These are phyloP conservation scores for Microplitis mediator DNA, from an alignment of 1,140 invertebrate genomes.

Conservation along the genomic window DNA sequence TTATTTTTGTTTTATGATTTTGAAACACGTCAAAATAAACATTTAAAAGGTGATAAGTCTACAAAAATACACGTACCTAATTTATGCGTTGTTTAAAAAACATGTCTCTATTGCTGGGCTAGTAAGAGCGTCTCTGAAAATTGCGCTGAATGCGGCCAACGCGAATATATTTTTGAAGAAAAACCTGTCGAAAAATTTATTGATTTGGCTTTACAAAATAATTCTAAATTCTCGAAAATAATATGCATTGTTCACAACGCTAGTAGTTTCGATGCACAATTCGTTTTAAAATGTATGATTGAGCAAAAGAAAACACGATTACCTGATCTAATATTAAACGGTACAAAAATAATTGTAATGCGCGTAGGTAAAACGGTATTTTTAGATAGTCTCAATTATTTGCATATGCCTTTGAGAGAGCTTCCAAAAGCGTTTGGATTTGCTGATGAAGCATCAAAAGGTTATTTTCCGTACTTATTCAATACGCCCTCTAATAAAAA, in stretches of 20 bases:
- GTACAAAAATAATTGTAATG: slow-evolving; percentile 36
- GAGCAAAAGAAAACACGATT: slow-evolving; percentile 14
- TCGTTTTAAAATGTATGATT: slow-evolving; percentile 36
- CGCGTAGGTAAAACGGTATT: slow-evolving; percentile 19
- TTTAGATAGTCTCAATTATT: slow-evolving; percentile 32
- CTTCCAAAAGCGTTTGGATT: slow-evolving; percentile 30
- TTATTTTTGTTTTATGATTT: background rate
- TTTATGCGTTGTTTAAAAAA: background rate
- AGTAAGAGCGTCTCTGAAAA: background rate
- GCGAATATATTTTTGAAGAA: slow-evolving; percentile 6
- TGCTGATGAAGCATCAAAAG: slow-evolving; percentile 4
- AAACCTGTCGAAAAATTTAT: slow-evolving; percentile 21
- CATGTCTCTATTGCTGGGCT: background rate
- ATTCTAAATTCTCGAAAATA: slow-evolving; percentile 5
- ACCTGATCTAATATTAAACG: slow-evolving; percentile 33
- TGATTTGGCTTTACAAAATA: slow-evolving; percentile 2
- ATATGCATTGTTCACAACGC: slow-evolving; percentile 39
- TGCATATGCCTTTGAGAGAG: slow-evolving; percentile 27
- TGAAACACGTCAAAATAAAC: background rate
- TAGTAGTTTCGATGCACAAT: slow-evolving; percentile 38
- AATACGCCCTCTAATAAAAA: background rate
- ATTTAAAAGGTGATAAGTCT: background rate
- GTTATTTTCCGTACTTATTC: slow-evolving; percentile 27
- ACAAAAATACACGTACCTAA: background rate
- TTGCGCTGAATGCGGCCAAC: background rate